Base-by-base conservation (phyloP, 2,797 vertebrate genomes). In the Karalla daura region DNA sequence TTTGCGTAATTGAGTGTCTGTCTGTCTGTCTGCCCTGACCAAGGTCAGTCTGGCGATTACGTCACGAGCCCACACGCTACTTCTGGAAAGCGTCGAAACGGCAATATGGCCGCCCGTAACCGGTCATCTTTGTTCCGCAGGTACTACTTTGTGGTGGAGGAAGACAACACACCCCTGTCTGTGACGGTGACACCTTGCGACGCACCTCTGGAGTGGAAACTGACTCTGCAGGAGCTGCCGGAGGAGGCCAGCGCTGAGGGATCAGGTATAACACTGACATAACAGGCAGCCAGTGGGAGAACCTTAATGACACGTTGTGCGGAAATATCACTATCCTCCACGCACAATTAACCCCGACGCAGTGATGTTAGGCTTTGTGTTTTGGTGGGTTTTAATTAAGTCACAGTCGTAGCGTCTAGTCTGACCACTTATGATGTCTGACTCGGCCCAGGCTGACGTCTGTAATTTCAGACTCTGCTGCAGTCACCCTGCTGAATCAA, bases 141-240 rank as follows among this genome's bases (percentile, higher is more conserved):
- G 93, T 99, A 96, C 84, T 99, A 98, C 89, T 99, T 99, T 80
- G 94, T 97, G 89, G 98, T 99, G 71, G 98, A 99, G 74, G 98
- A 99, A 85, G 98, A 99, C 88, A 98, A 99, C 88, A 99, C 98
- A 7, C 98, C 98, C 1, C 80, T 99, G 47, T 96, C 96, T 20
- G 95, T 99, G 83, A 99, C 96, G 0, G 95, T 99, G 85, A 99
- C 98, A 7, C 98, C 98, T 0, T 99, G 98, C 0, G 98, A 99
- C 27, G 96, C 98, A 7, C 98, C 98, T 54, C 89, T 99, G 68
- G 98, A 99, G 85, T 99, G 98, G 98, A 97, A 94, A 58, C 92
- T 99, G 54, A 97, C 92, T 1, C 94, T 99, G 63, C 97, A 99
- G 88, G 98, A 99, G 76, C 94, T 99, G 50, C 97, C 96, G 0